Conservation (phyloP, 2,888 invertebrate species). For the Blastobasis lacticolella region DNA sequence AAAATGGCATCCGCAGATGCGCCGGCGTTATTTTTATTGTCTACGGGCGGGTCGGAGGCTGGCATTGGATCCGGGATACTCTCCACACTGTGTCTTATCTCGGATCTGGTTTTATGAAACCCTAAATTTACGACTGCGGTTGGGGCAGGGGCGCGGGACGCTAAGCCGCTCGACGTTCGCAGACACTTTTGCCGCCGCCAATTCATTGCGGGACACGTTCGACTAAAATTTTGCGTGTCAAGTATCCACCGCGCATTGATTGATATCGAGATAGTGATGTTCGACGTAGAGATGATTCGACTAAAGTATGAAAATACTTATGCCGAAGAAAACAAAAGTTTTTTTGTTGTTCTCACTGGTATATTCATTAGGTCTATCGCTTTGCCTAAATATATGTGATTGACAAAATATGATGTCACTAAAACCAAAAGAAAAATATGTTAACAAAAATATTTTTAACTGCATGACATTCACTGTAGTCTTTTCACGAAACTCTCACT, state of each 20-base stretch:
- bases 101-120: slow-evolving; percentile 74
- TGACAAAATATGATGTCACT: too few species aligned
- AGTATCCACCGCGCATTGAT: slow-evolving; percentile 33
- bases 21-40: slow-evolving; percentile 67
- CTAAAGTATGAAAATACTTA: too few species aligned
- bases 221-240: slow-evolving; percentile 64
- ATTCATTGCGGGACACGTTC: slow-evolving; percentile 68
- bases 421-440: too few species aligned
- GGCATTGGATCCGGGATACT: slow-evolving; percentile 70
- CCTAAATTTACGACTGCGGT: slow-evolving; percentile 74
- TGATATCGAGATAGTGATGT: too few species aligned
- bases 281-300: too few species aligned
- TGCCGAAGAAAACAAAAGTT: too few species aligned
- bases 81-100: slow-evolving; percentile 73
- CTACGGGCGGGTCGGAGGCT: slow-evolving; percentile 53
- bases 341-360: too few species aligned
- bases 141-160: slow-evolving; percentile 56
- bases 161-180: slow-evolving; percentile 60
- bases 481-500: too few species aligned
- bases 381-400: too few species aligned
- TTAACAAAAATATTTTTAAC: too few species aligned
- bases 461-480: too few species aligned
- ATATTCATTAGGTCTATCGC: too few species aligned
- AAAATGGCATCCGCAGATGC: slow-evolving; percentile 67
- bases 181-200: slow-evolving; percentile 69